Evolutionary conservation across 2,113 vertebrate species (phyloP).

Genomic region (Cyanoramphus novaezelandiae): DNA sequence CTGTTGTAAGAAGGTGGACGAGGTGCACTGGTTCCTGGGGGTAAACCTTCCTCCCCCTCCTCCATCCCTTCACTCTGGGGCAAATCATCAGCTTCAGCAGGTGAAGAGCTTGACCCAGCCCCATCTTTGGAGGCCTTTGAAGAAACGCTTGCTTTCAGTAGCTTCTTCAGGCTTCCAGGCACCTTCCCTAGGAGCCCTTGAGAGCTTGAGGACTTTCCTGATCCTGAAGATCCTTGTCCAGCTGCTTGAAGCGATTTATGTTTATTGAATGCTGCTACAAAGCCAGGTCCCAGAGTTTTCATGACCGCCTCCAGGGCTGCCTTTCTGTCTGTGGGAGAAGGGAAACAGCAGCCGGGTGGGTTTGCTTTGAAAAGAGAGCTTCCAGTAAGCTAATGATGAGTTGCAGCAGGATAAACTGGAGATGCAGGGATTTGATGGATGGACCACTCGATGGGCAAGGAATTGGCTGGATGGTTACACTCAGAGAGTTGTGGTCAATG

Average conservation of each 20-base stretch:
- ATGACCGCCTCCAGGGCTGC: constrained; percentile 60
- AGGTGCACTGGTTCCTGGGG: not conserved
- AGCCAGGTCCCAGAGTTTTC: constrained; percentile 53
- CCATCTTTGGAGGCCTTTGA: not conserved
- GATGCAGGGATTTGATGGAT: not conserved
- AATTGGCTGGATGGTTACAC: not conserved
- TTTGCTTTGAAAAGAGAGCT: not conserved
- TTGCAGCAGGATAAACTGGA: not conserved
- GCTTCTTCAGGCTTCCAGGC: not conserved
- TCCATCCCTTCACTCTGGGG: not conserved
- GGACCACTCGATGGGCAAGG: not conserved
- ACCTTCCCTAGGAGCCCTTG: not conserved
- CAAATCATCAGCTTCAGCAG: not conserved
- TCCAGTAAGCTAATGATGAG: not conserved
- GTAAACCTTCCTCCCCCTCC: not conserved
- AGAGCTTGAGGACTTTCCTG: not conserved
- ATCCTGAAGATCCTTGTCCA: constrained; percentile 29
- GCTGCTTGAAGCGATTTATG: constrained; percentile 61
- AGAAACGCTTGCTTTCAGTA: not conserved
- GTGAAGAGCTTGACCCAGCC: not conserved
- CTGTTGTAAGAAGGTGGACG: not conserved
- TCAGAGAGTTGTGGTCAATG: not conserved
- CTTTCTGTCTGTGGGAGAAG: constrained; percentile 59
- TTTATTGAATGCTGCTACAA: constrained; percentile 59
- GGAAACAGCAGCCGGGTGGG: not conserved